These are phyloP conservation scores for Apteryx owenii DNA, from an alignment of 2,113 vertebrate species.

Conservation along the genomic window DNA sequence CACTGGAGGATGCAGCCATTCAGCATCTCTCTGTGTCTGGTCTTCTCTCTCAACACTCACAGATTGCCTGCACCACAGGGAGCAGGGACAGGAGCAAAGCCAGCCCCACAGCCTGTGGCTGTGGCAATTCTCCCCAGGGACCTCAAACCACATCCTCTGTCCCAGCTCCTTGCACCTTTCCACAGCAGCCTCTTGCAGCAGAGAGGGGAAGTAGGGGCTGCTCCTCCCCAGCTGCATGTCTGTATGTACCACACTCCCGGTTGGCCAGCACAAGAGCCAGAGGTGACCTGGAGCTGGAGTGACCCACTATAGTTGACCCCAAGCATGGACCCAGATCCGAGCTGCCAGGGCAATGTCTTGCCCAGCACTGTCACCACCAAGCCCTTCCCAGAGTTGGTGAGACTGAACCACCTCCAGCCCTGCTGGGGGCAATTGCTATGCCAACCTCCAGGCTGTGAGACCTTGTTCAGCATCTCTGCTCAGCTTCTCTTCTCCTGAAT, in stretches of 20 bases:
- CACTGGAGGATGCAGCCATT: neutral
- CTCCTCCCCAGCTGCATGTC: neutral
- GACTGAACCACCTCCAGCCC: neutral
- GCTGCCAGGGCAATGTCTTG: neutral
- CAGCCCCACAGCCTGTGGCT: no score
- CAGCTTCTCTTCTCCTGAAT: neutral
- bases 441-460: neutral
- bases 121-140: neutral
- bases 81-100: no score
- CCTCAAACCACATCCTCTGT: neutral
- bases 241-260: neutral
- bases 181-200: neutral
- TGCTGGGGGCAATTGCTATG: neutral
- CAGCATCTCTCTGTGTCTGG: neutral
- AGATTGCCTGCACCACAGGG: no score
- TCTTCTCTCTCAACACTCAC: neutral
- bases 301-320: neutral
- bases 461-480: neutral
- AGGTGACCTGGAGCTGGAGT: neutral
- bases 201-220: neutral
- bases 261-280: neutral
- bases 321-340: accelerated
- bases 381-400: neutral
- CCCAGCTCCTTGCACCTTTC: neutral
- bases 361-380: neutral